phyloP scores from a whole-genome alignment of 2,113 vertebrate genomes.

The Nycticorax nycticorax region DNA sequence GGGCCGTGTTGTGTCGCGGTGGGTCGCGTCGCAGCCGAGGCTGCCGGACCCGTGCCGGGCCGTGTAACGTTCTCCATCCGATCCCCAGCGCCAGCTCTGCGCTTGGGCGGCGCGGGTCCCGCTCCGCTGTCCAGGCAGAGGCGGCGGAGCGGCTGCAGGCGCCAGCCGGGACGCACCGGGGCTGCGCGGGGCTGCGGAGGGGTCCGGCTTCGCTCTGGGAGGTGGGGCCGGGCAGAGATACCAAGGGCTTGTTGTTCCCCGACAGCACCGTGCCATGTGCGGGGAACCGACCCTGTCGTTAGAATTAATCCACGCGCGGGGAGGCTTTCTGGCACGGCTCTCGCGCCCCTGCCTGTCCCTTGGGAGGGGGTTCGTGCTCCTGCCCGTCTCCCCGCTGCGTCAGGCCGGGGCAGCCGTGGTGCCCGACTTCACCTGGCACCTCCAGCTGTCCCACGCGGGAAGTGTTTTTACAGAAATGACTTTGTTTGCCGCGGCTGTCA shows the following conservation, averaged over 20 bases:
- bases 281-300: background rate
- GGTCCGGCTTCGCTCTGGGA: background rate
- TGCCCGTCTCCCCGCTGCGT: background rate
- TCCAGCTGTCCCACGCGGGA: background rate
- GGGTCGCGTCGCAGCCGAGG: accelerated
- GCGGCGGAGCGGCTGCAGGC: background rate
- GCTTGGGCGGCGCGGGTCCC: background rate
- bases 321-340: background rate
- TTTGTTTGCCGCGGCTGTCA: conserved; percentile 6
- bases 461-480: conserved; percentile 26
- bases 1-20: accelerated
- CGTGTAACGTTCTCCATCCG: accelerated
- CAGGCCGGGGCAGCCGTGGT: background rate
- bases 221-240: background rate
- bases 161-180: no score
- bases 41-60: background rate
- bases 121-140: background rate
- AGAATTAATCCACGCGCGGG: background rate
- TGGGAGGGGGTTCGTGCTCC: background rate
- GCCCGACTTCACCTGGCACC: background rate
- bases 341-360: background rate
- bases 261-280: background rate
- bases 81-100: background rate
- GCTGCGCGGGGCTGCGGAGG: accelerated
- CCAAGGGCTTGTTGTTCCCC: background rate